Conservation (phyloP, 2,797 vertebrate genomes). For the Chrosomus eos region DNA sequence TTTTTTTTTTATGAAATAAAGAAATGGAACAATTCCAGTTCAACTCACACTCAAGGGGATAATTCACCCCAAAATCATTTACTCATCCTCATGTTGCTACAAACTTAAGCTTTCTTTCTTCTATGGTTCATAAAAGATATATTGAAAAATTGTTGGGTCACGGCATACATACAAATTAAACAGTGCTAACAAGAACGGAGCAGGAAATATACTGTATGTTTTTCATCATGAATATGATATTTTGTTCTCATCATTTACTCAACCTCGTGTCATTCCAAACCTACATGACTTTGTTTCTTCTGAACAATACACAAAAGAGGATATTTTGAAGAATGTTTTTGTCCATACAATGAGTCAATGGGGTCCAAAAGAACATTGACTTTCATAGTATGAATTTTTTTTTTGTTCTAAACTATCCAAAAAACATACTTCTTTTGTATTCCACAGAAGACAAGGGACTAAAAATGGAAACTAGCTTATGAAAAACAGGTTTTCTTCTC, state of each 20-base stretch:
- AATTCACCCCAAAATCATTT: neutral
- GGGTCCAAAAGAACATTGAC: neutral
- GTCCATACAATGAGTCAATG: neutral
- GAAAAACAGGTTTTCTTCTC: neutral
- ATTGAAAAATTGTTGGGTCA: neutral
- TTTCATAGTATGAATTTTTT: neutral
- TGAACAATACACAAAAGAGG: no score
- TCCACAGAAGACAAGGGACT: neutral
- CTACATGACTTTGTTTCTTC: neutral
- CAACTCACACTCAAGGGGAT: neutral
- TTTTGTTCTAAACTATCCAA: no score
- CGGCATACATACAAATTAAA: no score
- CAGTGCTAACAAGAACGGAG: no score
- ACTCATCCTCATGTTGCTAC: neutral
- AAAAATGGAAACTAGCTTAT: neutral
- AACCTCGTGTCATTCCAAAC: neutral
- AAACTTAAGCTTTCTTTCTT: neutral
- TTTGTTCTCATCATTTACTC: neutral
- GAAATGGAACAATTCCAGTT: neutral
- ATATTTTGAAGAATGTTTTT: neutral
- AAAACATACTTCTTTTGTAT: neutral
- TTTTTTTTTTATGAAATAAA: neutral
- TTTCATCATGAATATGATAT: no score
- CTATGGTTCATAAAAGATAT: neutral
- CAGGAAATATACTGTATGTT: no score